These are phyloP conservation scores for Corythornis leucogaster DNA, from an alignment of 2,797 vertebrate genomes.

Conservation along the genomic window DNA sequence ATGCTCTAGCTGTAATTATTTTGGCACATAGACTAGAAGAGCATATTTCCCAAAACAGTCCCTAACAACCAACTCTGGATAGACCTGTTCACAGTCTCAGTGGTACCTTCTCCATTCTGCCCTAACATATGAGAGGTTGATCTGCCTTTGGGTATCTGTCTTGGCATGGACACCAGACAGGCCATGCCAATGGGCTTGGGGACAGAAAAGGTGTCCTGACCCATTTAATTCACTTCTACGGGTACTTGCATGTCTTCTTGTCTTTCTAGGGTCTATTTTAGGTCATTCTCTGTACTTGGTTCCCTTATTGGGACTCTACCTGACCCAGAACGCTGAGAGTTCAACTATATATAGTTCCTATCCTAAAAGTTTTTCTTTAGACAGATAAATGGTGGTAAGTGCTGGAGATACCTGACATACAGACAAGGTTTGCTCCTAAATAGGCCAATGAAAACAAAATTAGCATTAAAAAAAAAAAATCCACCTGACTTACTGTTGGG, in stretches of 20 bases:
- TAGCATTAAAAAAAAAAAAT: background rate
- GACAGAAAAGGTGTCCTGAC: background rate
- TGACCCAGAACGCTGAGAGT: background rate
- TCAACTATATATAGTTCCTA: background rate
- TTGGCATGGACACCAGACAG: background rate
- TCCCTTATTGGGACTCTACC: background rate
- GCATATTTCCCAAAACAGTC: fast-evolving
- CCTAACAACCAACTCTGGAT: background rate
- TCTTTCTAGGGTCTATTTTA: background rate
- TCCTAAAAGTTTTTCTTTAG: background rate
- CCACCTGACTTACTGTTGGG: background rate
- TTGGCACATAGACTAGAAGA: fast-evolving
- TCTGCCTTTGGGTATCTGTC: background rate
- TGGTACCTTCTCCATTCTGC: fast-evolving
- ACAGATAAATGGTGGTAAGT: background rate
- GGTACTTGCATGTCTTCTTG: background rate
- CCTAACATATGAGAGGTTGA: fast-evolving
- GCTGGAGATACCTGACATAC: fast-evolving
- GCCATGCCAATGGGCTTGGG: fast-evolving
- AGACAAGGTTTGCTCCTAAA: background rate
- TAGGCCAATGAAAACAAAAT: background rate
- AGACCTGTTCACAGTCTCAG: background rate
- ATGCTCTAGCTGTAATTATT: background rate
- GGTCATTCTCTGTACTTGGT: background rate
- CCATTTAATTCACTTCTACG: background rate